Base-by-base conservation (phyloP, 2,113 vertebrate species). In the Raja brachyura region DNA sequence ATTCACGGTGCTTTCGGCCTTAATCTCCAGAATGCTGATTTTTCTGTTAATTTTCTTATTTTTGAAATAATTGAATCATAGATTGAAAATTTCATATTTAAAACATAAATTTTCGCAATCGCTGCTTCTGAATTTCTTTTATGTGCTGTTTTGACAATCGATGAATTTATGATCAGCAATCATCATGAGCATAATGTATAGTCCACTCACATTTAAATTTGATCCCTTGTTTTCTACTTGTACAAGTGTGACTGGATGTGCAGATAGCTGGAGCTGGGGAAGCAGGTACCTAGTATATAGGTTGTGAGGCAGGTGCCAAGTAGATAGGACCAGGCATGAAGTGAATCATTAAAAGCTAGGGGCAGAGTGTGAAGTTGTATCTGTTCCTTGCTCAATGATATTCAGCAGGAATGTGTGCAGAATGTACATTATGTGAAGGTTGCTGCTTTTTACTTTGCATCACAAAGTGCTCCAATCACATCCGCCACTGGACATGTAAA, bases 241-340 rank as follows among this genome's bases (percentile, higher is more conserved):
- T 25, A 48, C 20, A 88, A 31, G 8, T 31, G 59, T 88, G 83
- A 63, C 83, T 63, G 9, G 25, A 63, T 88, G 31, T 63, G 14
- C 83, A 63, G 59, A 73, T 92, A 68, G 73, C 68, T 25, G 66
- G 68, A 22, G 63, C 68, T 22, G 13, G 66, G 8, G 66, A 20
- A 5, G 9, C n/a, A 18, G 31, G 16, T 33, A n/a, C 66, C 31
- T 73, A 54, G 90, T n/a, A n/a, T n/a, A n/a, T n/a, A n/a, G n/a
- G n/a, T n/a, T n/a, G n/a, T n/a, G 66, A 20, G 5, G 9, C n/a
- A 18, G 31, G 16, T 33, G 63, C 68, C 31, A 54, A 68, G 90
- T 11, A 92, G 66, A 92, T 92, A 28, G 68, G 66, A 92, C 33
- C 66, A 92, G 33, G 73, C 39, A 73, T 92, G 73, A 92, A 73